Conservation (phyloP, 2,888 invertebrate genomes). For the Microctonus aethiopoides region DNA sequence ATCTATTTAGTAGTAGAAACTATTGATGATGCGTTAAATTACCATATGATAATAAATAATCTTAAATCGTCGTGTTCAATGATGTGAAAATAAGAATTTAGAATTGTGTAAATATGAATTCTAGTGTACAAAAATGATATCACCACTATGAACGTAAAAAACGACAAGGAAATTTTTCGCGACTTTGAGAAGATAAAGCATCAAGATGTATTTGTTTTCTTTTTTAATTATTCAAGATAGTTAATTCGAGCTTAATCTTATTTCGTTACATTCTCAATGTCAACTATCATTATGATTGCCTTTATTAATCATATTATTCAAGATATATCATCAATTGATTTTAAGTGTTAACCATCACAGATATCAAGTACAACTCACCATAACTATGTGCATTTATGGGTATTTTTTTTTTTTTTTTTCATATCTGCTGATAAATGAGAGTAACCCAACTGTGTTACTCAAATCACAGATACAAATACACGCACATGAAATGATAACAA, state of each 20-base stretch:
- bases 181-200: neutral
- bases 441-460: neutral
- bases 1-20: neutral
- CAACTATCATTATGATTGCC: neutral
- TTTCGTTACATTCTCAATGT: neutral
- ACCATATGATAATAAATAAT: neutral
- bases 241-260: neutral
- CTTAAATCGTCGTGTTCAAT: neutral
- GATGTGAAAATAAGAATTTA: neutral
- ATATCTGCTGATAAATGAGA: neutral
- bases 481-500: neutral
- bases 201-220: neutral
- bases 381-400: neutral
- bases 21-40: neutral
- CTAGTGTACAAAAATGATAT: constrained; percentile 1
- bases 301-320: neutral
- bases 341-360: neutral
- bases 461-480: neutral
- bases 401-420: neutral
- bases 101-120: constrained; percentile 11
- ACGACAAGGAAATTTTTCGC: neutral
- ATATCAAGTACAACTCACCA: neutral
- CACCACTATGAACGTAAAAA: neutral
- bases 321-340: neutral
- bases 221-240: neutral